Base-by-base conservation (phyloP, 2,797 vertebrate species). In the Cercopithecus diana region DNA sequence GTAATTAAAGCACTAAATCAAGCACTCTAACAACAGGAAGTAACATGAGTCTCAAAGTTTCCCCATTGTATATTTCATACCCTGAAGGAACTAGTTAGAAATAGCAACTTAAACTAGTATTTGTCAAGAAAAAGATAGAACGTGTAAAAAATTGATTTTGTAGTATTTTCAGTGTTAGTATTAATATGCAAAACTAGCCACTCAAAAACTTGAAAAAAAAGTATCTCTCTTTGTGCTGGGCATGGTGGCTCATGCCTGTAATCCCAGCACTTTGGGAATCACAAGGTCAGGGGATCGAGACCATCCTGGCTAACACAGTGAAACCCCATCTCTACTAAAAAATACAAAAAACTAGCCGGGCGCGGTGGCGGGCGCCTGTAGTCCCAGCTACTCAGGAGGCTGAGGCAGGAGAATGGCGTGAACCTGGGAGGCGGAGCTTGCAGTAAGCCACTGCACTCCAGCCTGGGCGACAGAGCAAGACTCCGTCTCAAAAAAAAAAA, bases 81-180 rank as follows among this genome's bases (percentile, higher is more conserved):
- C 45, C 52, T 75, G 14, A 1, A 55, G 5, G 11, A 91, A 94
- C 11, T 24, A 67, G 61, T 67, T 67, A n/a, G n/a, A 92, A 92
- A 72, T 58, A 92, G 1, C 17, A 61, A 28, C 48, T 90, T 72
- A 72, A 72, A 72, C 67, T 72, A 39, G 67, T 72, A 84, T 72
- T 97, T 87, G 57, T 5, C 79, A 61, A 67, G 58, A 93, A 89
- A 96, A 89, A 94, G 72, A 80, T 33, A 95, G 90, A 61, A 88
- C 94, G 48, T 45, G 55, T 92, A 61, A 30, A 95, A 90, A 14
- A 41, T 4, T 81, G 36, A 72, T 45, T 84, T 85, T 77, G 82
- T 28, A 43, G 14, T 39, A 15, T 85, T 95, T 82, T 88, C 79
- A 48, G 14, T 79, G 20, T 41, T 95, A 39, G 57, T 1, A 48